These are phyloP conservation scores for Urocitellus parryii DNA, from an alignment of 2,113 vertebrate genomes.

Conservation along the genomic window DNA sequence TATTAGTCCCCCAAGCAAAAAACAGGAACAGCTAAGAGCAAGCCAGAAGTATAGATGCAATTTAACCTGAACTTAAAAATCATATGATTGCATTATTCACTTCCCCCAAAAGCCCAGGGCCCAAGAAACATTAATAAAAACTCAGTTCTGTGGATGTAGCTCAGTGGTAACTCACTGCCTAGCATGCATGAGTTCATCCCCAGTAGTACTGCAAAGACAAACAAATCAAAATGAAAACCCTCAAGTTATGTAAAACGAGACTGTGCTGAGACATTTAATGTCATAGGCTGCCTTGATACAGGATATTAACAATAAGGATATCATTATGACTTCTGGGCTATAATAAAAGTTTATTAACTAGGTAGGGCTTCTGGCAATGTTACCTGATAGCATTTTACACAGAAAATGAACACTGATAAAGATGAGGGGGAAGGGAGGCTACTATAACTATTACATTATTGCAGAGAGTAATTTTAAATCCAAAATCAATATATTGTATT, in stretches of 20 bases:
- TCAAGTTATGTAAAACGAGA: neutral
- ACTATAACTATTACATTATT: neutral
- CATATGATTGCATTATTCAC: neutral
- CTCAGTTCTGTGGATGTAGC: neutral
- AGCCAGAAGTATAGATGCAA: constrained; percentile 19
- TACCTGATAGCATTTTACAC: neutral
- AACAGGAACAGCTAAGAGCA: constrained; percentile 93
- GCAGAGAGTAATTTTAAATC: neutral
- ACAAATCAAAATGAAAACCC: neutral
- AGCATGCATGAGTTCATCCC: too few species aligned
- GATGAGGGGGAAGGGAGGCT: neutral
- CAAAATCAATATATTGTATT: neutral
- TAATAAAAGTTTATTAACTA: neutral
- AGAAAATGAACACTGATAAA: neutral
- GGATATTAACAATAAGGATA: neutral
- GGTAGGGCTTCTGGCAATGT: neutral
- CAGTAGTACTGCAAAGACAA: neutral
- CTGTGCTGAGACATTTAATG: neutral
- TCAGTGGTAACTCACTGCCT: neutral
- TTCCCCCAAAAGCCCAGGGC: too few species aligned
- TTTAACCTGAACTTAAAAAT: neutral
- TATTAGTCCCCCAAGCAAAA: constrained; percentile 89
- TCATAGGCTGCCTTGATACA: neutral
- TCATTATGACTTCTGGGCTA: neutral
- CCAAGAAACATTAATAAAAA: neutral